Conservation (phyloP, 2,797 vertebrate genomes). For the Miichthys miiuy region DNA sequence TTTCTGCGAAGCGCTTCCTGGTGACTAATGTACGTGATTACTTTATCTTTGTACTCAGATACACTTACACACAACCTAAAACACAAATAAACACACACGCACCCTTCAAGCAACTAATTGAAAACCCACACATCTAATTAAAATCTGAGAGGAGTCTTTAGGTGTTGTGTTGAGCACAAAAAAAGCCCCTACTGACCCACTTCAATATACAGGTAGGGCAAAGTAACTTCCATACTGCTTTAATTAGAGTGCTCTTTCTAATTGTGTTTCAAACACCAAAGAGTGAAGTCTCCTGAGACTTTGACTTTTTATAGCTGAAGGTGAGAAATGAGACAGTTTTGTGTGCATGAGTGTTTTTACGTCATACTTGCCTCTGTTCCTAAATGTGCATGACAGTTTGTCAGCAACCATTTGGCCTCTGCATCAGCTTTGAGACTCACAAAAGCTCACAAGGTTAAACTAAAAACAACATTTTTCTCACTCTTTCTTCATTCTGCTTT, state of each 20-base stretch:
- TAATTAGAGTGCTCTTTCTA: conserved; percentile 44
- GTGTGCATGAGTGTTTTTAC: neutral
- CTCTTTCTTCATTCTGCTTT: neutral
- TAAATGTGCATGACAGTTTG: conserved; percentile 14
- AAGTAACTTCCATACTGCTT: conserved; percentile 30
- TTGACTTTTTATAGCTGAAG: conserved; percentile 15
- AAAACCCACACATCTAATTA: conserved; percentile 44
- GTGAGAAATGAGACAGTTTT: conserved; percentile 3
- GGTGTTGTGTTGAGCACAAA: conserved; percentile 31
- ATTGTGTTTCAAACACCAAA: conserved; percentile 45
- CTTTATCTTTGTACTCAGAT: conserved; percentile 3
- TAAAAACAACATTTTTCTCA: neutral
- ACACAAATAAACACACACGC: conserved; percentile 21
- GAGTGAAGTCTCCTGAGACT: conserved; percentile 26
- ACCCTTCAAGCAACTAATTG: conserved; percentile 16
- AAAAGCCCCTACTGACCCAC: conserved; percentile 40
- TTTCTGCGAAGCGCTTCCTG: neutral
- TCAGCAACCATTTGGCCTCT: conserved; percentile 23
- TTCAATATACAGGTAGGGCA: conserved; percentile 42
- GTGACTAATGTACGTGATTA: conserved; percentile 16
- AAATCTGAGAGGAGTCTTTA: conserved; percentile 44
- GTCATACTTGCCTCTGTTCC: neutral
- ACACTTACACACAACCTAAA: neutral
- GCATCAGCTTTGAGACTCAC: neutral
- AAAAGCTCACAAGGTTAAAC: conserved; percentile 18